Conservation (phyloP, 2,888 invertebrate species). For the Ormyrus pomaceus region DNA sequence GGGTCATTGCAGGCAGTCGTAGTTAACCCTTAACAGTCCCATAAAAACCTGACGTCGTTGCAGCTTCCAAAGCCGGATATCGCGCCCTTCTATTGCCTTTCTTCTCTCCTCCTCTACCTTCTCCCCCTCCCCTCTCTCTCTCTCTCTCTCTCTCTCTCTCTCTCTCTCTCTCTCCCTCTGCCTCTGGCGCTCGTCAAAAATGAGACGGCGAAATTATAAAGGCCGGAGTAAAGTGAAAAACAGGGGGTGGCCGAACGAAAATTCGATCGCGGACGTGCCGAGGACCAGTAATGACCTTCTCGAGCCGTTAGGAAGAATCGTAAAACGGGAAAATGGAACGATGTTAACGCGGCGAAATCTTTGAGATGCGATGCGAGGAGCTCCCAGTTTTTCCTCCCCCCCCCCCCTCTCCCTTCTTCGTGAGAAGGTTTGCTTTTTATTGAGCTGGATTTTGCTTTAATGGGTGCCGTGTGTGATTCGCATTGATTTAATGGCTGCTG, state of each 20-base stretch:
- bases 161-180: too few relatives aligned
- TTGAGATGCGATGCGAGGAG: background rate
- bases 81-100: constrained; percentile 17
- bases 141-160: too few relatives aligned
- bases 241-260: background rate
- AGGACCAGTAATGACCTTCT: background rate
- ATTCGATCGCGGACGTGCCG: constrained; percentile 6
- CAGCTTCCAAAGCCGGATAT: constrained; percentile 46
- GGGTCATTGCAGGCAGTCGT: constrained; percentile 56
- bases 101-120: background rate
- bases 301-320: too few relatives aligned
- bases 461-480: too few relatives aligned
- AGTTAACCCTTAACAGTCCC: constrained; percentile 60
- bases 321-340: too few relatives aligned
- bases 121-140: background rate
- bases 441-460: too few relatives aligned
- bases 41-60: constrained; percentile 55
- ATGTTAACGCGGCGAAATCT: too few relatives aligned
- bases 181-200: constrained; percentile 26
- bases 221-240: background rate
- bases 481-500: too few relatives aligned
- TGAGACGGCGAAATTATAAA: constrained; percentile 38
- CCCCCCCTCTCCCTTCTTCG: background rate
- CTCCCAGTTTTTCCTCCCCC: background rate
- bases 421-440: too few relatives aligned